These are phyloP conservation scores for Aphyosemion australe DNA, from an alignment of 2,113 vertebrate species.

Conservation along the genomic window DNA sequence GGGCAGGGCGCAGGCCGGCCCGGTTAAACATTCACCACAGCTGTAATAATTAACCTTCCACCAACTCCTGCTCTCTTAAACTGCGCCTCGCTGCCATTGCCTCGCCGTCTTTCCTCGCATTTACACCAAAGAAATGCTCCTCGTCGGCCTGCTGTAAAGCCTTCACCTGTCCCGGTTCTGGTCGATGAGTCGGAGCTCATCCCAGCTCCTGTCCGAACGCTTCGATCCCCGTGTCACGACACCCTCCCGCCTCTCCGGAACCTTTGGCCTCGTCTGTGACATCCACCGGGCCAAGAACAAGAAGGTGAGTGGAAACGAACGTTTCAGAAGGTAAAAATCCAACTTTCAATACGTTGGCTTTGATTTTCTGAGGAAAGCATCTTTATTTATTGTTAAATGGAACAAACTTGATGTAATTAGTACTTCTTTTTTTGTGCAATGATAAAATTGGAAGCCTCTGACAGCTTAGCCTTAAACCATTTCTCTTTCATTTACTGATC, in stretches of 20 bases:
- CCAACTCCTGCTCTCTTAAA: conserved; percentile 76
- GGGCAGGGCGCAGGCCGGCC: conserved; percentile 72
- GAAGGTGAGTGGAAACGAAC: conserved; percentile 58
- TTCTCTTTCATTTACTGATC: too few species aligned
- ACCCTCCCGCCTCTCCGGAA: conserved; percentile 31
- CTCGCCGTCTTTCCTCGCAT: conserved; percentile 43
- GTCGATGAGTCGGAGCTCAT: neutral
- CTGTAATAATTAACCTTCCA: conserved; percentile 82
- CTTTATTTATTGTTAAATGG: neutral
- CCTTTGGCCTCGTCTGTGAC: conserved; percentile 55
- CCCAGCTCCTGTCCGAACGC: neutral
- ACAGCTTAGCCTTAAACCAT: too few species aligned
- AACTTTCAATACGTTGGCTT: neutral
- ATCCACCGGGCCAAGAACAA: conserved; percentile 15
- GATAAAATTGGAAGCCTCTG: too few species aligned
- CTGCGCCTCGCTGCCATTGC: conserved; percentile 69
- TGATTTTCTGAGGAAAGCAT: neutral
- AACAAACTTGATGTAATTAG: too few species aligned
- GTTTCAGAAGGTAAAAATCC: neutral
- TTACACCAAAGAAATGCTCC: neutral
- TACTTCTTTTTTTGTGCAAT: too few species aligned
- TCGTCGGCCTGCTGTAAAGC: neutral
- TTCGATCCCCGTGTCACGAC: neutral
- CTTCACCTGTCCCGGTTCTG: conserved; percentile 5
- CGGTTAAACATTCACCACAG: conserved; percentile 82